Evolutionary conservation across 2,888 invertebrate genomes (phyloP).

Genomic region (Diabrotica balteata): DNA sequence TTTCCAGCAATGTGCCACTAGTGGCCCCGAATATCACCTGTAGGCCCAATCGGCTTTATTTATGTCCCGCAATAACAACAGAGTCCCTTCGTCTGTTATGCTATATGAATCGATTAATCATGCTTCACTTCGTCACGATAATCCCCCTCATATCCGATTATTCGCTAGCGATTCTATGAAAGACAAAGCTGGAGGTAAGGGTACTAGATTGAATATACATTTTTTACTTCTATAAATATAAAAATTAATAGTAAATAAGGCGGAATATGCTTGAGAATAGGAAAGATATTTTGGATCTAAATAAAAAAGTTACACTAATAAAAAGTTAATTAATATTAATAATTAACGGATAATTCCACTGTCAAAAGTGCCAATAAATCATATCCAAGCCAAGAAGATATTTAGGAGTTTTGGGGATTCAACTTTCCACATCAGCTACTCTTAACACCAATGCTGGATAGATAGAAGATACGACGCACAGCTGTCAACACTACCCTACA

Average conservation of each 20-base stretch:
- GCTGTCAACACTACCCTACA: background rate
- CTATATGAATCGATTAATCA: conserved; percentile 62
- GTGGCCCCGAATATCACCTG: conserved; percentile 50
- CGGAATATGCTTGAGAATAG: too few relatives aligned
- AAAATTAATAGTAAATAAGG: too few relatives aligned
- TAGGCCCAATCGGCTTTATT: conserved; percentile 54
- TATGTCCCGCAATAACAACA: conserved; percentile 57
- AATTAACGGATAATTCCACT: too few relatives aligned
- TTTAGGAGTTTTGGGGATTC: background rate
- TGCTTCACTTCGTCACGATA: conserved; percentile 58
- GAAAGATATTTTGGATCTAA: too few relatives aligned
- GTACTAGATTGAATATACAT: background rate
- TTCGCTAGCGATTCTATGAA: conserved; percentile 39
- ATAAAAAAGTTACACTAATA: too few relatives aligned
- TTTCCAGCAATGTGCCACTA: conserved; percentile 16
- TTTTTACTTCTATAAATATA: too few relatives aligned
- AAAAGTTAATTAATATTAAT: too few relatives aligned
- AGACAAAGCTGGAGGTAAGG: conserved; percentile 3
- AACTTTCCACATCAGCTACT: background rate
- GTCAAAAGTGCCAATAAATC: too few relatives aligned
- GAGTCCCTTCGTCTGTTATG: conserved; percentile 44
- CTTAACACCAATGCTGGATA: background rate
- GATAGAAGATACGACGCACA: background rate
- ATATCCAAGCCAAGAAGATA: too few relatives aligned
- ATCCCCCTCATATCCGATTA: conserved; percentile 59